Conservation (phyloP, 2,797 vertebrate species). For the Euthynnus affinis region DNA sequence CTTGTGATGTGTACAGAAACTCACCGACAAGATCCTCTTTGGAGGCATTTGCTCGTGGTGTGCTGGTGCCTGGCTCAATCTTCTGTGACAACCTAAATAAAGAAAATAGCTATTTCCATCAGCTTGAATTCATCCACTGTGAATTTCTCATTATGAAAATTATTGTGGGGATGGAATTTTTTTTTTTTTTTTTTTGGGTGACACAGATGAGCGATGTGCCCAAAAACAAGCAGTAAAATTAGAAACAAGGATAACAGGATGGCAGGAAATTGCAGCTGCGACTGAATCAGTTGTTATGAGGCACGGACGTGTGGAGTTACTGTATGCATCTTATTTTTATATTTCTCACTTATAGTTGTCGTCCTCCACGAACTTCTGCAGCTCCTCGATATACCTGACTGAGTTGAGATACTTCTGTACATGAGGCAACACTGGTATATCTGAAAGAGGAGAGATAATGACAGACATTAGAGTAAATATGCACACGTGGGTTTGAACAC, state of each 20-base stretch:
- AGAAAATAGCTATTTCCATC: constrained; percentile 1
- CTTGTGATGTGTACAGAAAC: constrained; percentile 38
- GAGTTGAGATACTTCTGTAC: constrained; percentile 99
- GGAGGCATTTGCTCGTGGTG: constrained; percentile 93
- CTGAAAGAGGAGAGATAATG: constrained; percentile 75
- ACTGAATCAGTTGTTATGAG: constrained; percentile 3
- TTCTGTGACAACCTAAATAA: constrained; percentile 93
- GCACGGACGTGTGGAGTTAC: not conserved
- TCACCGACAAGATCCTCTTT: constrained; percentile 96
- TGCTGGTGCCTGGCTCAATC: constrained; percentile 98
- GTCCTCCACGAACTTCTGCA: constrained; percentile 99
- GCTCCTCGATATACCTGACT: constrained; percentile 97
- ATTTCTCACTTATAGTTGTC: constrained; percentile 97
- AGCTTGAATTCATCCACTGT: not conserved
- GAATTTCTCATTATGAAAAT: not conserved
- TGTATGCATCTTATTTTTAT: not conserved
- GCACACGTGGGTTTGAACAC: not conserved
- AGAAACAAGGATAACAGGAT: not conserved
- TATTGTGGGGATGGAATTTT: not conserved
- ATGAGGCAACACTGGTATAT: constrained; percentile 95
- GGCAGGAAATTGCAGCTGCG: not conserved
- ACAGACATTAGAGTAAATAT: constrained; percentile 2
- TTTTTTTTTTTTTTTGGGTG: too few species aligned
- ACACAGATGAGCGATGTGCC: not conserved
- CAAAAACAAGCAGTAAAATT: not conserved